Percentiles rank a stretch among this genome's conserved stretches.
Conservation (phyloP, 2,888 invertebrate species). For the Cephalotes varians region DNA sequence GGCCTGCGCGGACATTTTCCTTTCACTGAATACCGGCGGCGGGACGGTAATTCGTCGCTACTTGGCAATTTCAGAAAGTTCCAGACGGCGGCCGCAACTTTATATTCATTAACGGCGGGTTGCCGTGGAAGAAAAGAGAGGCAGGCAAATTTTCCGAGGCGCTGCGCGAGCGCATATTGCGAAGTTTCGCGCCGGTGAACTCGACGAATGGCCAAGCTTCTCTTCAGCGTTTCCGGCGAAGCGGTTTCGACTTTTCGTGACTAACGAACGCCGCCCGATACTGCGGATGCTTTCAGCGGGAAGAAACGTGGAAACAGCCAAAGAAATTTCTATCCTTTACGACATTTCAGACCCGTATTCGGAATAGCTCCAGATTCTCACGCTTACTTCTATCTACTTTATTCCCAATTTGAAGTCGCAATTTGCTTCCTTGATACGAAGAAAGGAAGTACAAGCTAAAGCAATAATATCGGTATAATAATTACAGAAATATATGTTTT, state of each 20-base stretch:
- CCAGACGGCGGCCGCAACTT: constrained; percentile 56
- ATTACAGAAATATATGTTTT: not conserved
- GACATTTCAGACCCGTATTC: constrained; percentile 20
- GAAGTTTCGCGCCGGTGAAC: constrained; percentile 44
- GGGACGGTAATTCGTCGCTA: constrained; percentile 35
- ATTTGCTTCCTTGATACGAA: not conserved
- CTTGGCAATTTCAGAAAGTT: constrained; percentile 48
- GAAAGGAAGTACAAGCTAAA: constrained; percentile 10
- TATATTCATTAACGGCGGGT: constrained; percentile 64
- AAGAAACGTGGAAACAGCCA: constrained; percentile 8
- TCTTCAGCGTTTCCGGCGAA: constrained; percentile 51
- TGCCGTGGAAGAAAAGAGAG: constrained; percentile 24
- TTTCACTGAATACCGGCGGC: constrained; percentile 16
- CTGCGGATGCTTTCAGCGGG: constrained; percentile 23
- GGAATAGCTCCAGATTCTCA: not conserved
- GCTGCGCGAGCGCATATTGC: constrained; percentile 44
- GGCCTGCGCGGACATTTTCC: constrained; percentile 27
- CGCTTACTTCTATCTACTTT: not conserved
- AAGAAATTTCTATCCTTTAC: constrained; percentile 24
- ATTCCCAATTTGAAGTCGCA: constrained; percentile 15
- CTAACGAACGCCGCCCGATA: constrained; percentile 34
- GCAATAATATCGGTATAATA: not conserved
- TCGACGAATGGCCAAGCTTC: constrained; percentile 37
- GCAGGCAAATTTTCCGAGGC: constrained; percentile 58
- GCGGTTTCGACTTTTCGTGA: constrained; percentile 41